phyloP scores from a whole-genome alignment of 2,888 invertebrate genomes.

The Epirrhoe tristata region DNA sequence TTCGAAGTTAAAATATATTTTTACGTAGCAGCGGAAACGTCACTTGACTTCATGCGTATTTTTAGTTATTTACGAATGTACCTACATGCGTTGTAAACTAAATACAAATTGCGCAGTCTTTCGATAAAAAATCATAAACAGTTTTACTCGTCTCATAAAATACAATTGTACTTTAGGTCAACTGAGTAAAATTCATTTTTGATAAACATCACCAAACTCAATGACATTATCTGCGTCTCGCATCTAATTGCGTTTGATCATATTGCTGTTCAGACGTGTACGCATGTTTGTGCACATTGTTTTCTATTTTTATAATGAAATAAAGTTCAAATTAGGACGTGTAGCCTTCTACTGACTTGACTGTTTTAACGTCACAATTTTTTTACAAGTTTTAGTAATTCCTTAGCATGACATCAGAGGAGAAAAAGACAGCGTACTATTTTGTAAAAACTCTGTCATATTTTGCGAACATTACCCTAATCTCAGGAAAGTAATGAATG shows the following conservation, averaged over 20 bases:
- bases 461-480: no score
- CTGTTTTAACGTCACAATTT: slow-evolving; percentile 16
- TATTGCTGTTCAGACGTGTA: slow-evolving; percentile 24
- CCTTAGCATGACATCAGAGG: slow-evolving; percentile 11
- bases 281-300: neutral
- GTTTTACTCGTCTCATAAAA: neutral
- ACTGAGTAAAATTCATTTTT: slow-evolving; percentile 7
- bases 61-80: slow-evolving; percentile 1
- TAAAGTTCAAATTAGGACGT: slow-evolving; percentile 11
- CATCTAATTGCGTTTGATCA: slow-evolving; percentile 63
- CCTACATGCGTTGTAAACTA: no score
- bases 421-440: neutral
- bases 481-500: no score
- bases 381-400: slow-evolving; percentile 11
- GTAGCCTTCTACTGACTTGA: neutral
- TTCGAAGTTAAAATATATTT: neutral
- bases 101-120: slow-evolving; percentile 37
- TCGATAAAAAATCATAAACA: slow-evolving; percentile 10
- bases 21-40: neutral
- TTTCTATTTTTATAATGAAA: neutral
- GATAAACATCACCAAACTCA: slow-evolving; percentile 37
- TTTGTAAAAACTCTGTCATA: neutral
- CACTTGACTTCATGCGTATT: neutral
- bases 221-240: slow-evolving; percentile 57
- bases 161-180: slow-evolving; percentile 5